These are phyloP conservation scores for Calliopsis andreniformis DNA, from an alignment of 1,140 invertebrate species.

Conservation along the genomic window DNA sequence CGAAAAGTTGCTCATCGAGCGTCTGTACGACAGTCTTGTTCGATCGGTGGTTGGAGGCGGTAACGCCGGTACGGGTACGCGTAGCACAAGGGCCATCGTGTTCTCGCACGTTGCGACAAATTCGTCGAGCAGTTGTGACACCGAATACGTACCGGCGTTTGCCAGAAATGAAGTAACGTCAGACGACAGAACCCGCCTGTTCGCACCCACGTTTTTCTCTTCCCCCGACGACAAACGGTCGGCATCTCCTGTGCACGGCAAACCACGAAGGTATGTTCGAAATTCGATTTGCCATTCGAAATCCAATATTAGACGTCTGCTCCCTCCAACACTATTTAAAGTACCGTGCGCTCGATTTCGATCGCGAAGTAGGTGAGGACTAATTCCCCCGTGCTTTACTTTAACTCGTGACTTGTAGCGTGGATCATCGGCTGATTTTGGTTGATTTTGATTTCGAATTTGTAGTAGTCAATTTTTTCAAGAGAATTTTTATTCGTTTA, in stretches of 20 bases:
- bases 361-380: background rate
- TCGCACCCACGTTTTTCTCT: constrained; percentile 8
- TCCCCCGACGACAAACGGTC: background rate
- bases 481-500: no score
- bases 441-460: no score
- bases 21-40: constrained; percentile 31
- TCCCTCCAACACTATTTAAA: background rate
- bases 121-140: background rate
- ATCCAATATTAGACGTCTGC: background rate
- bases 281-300: constrained; percentile 4
- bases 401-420: no score
- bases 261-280: constrained; percentile 9
- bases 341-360: background rate
- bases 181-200: background rate
- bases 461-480: no score
- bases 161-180: constrained; percentile 27
- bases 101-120: background rate
- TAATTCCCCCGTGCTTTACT: background rate
- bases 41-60: constrained; percentile 10
- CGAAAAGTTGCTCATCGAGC: constrained; percentile 44
- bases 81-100: background rate
- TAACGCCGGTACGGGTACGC: constrained; percentile 1
- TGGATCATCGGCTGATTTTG: no score
- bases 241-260: background rate
- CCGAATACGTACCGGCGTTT: constrained; percentile 3